These are phyloP conservation scores for Solen grandis DNA, from an alignment of 1,140 invertebrate genomes.

Conservation along the genomic window DNA sequence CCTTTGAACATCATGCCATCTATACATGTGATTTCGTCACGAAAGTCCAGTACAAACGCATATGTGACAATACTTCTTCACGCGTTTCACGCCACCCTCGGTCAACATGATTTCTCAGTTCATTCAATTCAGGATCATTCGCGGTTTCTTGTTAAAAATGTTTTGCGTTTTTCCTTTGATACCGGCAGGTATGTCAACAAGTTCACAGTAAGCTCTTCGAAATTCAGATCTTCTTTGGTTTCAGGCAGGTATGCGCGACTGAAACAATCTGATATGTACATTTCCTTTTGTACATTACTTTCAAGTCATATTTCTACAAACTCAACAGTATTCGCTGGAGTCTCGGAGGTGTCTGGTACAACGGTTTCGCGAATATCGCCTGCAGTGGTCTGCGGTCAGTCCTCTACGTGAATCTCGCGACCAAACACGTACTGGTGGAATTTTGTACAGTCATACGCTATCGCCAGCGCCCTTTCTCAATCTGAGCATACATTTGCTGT, in stretches of 20 bases:
- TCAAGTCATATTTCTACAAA: constrained; percentile 79
- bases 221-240: constrained; percentile 10
- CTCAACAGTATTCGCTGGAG: constrained; percentile 79
- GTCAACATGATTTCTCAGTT: constrained; percentile 5
- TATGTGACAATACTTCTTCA: not conserved
- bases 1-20: constrained; percentile 51
- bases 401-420: constrained; percentile 64
- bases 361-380: constrained; percentile 77
- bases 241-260: constrained; percentile 55
- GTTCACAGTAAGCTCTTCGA: constrained; percentile 23
- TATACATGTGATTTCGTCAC: constrained; percentile 33
- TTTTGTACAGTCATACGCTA: constrained; percentile 50
- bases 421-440: constrained; percentile 60
- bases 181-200: constrained; percentile 21
- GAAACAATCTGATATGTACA: constrained; percentile 74
- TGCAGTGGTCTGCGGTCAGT: constrained; percentile 78
- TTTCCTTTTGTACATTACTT: constrained; percentile 80
- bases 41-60: constrained; percentile 21
- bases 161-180: constrained; percentile 7
- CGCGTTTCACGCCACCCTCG: constrained; percentile 43
- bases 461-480: not conserved
- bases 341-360: constrained; percentile 61
- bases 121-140: constrained; percentile 32
- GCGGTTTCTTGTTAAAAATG: constrained; percentile 32
- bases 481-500: constrained; percentile 10